These are phyloP conservation scores for Leistus spinibarbis DNA, from an alignment of 2,888 invertebrate genomes.

Conservation along the genomic window DNA sequence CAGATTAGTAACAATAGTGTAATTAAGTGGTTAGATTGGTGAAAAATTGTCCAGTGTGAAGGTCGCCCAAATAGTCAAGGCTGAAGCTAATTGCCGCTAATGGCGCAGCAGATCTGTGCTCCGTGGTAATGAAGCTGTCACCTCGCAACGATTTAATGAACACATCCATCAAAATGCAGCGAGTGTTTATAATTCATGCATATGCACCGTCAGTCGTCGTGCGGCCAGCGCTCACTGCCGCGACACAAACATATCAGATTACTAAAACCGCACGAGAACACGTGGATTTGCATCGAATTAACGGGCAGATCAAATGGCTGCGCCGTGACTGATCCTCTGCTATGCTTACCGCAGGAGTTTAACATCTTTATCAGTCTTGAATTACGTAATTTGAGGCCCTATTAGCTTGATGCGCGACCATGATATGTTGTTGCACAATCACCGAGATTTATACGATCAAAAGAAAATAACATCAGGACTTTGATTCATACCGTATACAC, in stretches of 20 bases:
- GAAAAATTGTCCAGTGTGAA: neutral
- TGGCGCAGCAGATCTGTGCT: neutral
- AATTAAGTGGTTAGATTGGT: neutral
- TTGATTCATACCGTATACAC: no score
- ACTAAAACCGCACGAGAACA: neutral
- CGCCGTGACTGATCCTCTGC: neutral
- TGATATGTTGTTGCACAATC: neutral
- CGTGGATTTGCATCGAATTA: neutral
- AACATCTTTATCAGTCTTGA: neutral
- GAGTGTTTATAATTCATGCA: neutral
- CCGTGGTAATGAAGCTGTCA: conserved; percentile 35
- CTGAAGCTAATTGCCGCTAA: conserved; percentile 31
- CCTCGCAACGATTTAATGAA: conserved; percentile 52
- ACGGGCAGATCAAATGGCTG: neutral
- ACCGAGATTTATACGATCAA: neutral
- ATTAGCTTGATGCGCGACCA: neutral
- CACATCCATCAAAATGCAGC: conserved; percentile 50
- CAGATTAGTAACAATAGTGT: neutral
- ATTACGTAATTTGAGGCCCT: neutral
- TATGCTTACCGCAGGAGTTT: neutral
- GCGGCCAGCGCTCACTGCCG: neutral
- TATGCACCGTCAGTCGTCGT: neutral
- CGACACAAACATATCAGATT: neutral
- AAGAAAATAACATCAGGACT: no score
- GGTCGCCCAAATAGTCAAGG: neutral